Percentiles rank a stretch among this genome's conserved stretches.
Evolutionary conservation across 2,797 vertebrate genomes (phyloP).

Genomic region (Lacerta viridis): DNA sequence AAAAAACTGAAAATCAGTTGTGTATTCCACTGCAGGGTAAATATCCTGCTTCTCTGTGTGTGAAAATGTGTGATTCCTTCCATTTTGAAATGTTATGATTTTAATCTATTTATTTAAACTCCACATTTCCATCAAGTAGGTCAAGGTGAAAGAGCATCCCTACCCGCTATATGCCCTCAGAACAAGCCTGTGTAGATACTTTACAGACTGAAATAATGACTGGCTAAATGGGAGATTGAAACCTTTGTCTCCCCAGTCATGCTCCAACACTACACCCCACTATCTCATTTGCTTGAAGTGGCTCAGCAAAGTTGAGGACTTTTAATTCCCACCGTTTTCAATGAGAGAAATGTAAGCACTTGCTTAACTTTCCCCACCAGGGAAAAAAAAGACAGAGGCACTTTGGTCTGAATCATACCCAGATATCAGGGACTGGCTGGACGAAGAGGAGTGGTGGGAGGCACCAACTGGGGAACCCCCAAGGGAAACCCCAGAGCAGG

Average conservation of each 20-base stretch:
- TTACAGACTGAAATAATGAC: neutral
- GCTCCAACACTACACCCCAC: neutral
- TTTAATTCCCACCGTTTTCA: too few species aligned
- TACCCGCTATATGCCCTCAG: neutral
- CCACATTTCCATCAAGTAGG: neutral
- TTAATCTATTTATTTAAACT: neutral
- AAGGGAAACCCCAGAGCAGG: too few species aligned
- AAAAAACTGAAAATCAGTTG: neutral
- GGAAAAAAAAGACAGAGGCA: too few species aligned
- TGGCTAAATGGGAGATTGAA: neutral
- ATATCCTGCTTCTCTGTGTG: neutral
- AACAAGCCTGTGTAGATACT: neutral
- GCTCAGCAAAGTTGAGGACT: too few species aligned
- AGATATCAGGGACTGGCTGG: too few species aligned
- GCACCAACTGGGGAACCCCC: too few species aligned
- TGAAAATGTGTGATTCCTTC: neutral
- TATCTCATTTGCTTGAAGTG: neutral
- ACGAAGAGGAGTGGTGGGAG: too few species aligned
- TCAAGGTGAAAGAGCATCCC: neutral
- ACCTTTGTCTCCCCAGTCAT: neutral
- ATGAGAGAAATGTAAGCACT: too few species aligned
- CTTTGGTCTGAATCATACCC: too few species aligned
- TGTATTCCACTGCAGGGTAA: neutral
- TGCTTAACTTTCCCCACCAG: too few species aligned
- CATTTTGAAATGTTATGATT: neutral